These are phyloP conservation scores for Gymnogyps californianus DNA, from an alignment of 2,113 vertebrate genomes.

Conservation along the genomic window DNA sequence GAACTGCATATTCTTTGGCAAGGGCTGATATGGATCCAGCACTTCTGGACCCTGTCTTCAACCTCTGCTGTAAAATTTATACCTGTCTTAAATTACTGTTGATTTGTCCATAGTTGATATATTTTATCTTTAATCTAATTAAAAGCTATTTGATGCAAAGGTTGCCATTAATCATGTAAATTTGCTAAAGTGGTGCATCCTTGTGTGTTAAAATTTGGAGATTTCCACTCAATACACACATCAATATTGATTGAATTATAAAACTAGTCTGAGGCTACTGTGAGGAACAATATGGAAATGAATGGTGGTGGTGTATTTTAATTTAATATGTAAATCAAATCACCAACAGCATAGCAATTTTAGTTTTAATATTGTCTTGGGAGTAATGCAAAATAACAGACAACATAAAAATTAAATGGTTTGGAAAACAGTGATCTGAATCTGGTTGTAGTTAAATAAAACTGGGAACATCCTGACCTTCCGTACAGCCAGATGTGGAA, in stretches of 20 bases:
- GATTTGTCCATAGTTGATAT: background rate
- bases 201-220: background rate
- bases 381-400: background rate
- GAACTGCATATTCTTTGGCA: background rate
- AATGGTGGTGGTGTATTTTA: background rate
- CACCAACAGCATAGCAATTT: background rate
- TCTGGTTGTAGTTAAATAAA: constrained; percentile 35
- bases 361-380: background rate
- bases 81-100: background rate
- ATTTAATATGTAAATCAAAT: background rate
- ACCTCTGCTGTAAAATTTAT: background rate
- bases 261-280: background rate
- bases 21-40: background rate
- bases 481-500: constrained; percentile 26
- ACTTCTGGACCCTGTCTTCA: background rate
- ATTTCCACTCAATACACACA: background rate
- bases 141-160: background rate
- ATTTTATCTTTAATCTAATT: background rate
- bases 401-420: background rate
- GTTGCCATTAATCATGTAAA: background rate
- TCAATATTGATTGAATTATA: background rate
- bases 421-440: background rate
- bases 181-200: background rate
- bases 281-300: background rate
- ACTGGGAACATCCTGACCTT: constrained; percentile 36